These are phyloP conservation scores for Cyanistes caeruleus DNA, from an alignment of 2,113 vertebrate genomes.

Conservation along the genomic window DNA sequence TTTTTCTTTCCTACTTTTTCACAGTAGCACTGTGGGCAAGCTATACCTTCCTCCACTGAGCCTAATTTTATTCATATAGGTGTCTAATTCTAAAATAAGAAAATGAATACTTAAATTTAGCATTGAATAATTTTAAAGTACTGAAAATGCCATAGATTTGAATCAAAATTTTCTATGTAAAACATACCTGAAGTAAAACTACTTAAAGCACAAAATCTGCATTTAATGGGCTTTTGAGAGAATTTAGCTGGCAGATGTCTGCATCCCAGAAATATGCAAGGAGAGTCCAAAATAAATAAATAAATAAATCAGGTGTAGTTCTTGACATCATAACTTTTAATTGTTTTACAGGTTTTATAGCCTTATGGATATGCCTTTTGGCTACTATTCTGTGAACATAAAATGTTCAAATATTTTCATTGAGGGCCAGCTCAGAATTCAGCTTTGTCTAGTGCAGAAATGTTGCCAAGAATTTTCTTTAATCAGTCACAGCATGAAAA, in stretches of 20 bases:
- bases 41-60: not conserved
- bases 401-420: not conserved
- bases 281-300: not conserved
- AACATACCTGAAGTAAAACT: not conserved
- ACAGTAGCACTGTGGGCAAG: not conserved
- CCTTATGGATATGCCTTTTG: not conserved
- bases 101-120: not conserved
- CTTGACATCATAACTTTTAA: not conserved
- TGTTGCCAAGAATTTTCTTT: not conserved
- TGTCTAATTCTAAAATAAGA: not conserved
- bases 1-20: not conserved
- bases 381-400: not conserved
- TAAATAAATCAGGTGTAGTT: not conserved
- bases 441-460: not conserved
- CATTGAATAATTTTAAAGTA: not conserved
- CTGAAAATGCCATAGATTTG: not conserved
- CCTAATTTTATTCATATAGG: not conserved
- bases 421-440: not conserved
- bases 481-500: not conserved
- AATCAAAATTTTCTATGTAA: not conserved
- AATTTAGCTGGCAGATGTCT: not conserved
- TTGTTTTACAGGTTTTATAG: not conserved
- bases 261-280: not conserved
- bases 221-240: not conserved
- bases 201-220: not conserved